A percentile compares a stretch with the other conserved stretches of the same genome.
Conservation (phyloP, 2,113 vertebrate genomes). For the Motacilla tschutschensis region DNA sequence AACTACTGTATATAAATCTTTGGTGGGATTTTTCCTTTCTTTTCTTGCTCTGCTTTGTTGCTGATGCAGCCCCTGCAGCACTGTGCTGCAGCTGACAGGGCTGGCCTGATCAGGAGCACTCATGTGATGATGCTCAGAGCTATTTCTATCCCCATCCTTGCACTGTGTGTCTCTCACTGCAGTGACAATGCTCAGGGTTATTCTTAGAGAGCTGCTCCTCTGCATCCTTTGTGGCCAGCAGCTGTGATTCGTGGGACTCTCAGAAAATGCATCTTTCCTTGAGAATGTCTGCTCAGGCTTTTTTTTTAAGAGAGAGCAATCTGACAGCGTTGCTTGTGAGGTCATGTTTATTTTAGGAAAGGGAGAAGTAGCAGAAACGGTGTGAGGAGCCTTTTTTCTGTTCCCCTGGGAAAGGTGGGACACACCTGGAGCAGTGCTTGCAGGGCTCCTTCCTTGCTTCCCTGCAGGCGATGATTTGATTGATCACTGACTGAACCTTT, state of each 20-base stretch:
- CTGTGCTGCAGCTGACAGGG: neutral
- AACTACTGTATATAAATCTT: neutral
- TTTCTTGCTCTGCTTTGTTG: neutral
- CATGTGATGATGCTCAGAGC: neutral
- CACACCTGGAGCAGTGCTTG: neutral
- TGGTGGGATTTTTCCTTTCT: no score
- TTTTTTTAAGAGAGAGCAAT: neutral
- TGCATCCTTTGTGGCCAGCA: neutral
- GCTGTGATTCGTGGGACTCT: neutral
- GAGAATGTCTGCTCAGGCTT: neutral
- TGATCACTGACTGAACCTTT: neutral
- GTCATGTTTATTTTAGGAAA: neutral
- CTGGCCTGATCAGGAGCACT: neutral
- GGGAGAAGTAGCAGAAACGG: neutral
- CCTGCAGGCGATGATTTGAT: neutral
- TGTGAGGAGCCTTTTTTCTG: neutral
- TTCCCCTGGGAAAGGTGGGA: neutral
- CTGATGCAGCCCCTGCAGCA: neutral
- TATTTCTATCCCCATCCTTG: neutral
- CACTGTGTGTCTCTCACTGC: neutral
- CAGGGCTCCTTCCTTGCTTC: accelerated
- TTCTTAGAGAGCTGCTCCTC: neutral
- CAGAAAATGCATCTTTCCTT: neutral
- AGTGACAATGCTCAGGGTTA: neutral
- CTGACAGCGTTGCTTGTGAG: neutral